Evolutionary conservation across 53 echinoderm and acorn worm species (phyloP), one percentile per base, ranked within the genome.

Genomic region (Holothuria leucospilota): DNA sequence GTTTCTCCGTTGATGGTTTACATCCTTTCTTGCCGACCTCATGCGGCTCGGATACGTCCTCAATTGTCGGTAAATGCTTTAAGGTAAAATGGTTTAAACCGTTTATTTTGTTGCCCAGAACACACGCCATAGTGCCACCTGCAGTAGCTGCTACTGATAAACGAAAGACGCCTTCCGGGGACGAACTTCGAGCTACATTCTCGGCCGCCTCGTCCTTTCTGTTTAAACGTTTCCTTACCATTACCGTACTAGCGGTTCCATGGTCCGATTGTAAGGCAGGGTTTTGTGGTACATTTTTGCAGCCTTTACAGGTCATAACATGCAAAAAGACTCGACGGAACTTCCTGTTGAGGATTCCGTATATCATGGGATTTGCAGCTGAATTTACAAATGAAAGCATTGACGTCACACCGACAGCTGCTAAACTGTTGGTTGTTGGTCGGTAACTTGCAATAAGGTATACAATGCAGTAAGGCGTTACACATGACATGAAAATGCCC

Each of bases 281-380:
- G 13, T 66, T 83, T n/a, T 67, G 41, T 23, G 39, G 23, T 0
- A n/a, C 49, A 6, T 40, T 39, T 49, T 64, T 67, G 26, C 93
- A 92, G 39, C 81, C 73, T 66, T 69, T 86, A 65, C 92, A 94
- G 10, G 81, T 85, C 9, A 94, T 62, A 0, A 94, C 88, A 65
- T 92, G 92, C 16, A 96, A 69, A 63, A 96, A 96, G 38, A 93
- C 90, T 62, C 90, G 94, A 26, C 96, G 93, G 59, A 96, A 96
- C 86, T 96, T 96, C 26, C 96, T 73, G 81, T 96, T 96, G 30
- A 96, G 71, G 29, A 96, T 96, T 12, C 96, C 96, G 62, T 96
- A 96, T 60, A 96, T 96, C 53, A 96, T 85, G 34, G 96, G 96
- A 41, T 96, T 96, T 46, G 94, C 96, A 38, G 96, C 94, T 5